These are phyloP conservation scores for Clarias magur DNA, from an alignment of 2,113 vertebrate species.

Conservation along the genomic window DNA sequence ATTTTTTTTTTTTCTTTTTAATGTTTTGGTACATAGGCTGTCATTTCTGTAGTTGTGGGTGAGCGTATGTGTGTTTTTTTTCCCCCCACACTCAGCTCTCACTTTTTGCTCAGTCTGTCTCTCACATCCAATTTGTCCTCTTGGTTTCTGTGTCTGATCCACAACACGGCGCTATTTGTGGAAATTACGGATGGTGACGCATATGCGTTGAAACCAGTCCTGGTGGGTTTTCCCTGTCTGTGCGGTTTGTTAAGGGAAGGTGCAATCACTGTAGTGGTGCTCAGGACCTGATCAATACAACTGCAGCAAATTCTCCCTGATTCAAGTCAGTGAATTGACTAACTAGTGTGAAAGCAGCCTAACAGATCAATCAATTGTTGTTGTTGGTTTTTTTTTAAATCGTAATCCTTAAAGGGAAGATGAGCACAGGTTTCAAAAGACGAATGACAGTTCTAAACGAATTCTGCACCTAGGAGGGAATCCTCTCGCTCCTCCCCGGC, in stretches of 20 bases:
- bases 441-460: background rate
- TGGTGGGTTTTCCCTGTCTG: background rate
- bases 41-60: slow-evolving; percentile 27
- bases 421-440: background rate
- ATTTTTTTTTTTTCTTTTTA: background rate
- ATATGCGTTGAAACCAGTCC: too few species aligned
- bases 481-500: background rate
- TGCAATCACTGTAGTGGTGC: background rate
- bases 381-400: too few species aligned
- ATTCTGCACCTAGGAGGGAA: slow-evolving; percentile 15
- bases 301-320: background rate
- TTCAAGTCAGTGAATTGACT: background rate
- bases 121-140: slow-evolving; percentile 38
- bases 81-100: slow-evolving; percentile 25
- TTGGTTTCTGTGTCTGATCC: slow-evolving; percentile 26
- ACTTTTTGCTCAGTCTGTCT: slow-evolving; percentile 40
- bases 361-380: background rate
- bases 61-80: background rate
- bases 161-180: background rate
- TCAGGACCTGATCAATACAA: background rate
- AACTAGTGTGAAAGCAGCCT: background rate
- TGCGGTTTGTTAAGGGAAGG: background rate
- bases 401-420: background rate
- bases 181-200: background rate
- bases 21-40: slow-evolving; percentile 27